These are phyloP conservation scores for Pyrrhia umbra DNA, from an alignment of 2,888 invertebrate genomes.

Conservation along the genomic window DNA sequence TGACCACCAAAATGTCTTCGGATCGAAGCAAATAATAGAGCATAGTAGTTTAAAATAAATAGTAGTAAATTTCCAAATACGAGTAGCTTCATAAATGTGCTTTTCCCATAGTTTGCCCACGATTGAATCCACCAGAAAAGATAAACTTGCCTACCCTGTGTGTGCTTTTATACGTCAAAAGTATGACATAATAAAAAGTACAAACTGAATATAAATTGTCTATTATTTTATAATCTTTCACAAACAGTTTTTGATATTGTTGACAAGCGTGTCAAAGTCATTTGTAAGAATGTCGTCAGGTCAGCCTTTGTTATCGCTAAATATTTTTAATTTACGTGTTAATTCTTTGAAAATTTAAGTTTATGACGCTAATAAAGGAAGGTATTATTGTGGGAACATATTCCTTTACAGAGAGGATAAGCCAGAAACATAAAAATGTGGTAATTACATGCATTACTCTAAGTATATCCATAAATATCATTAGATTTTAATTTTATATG, in stretches of 20 bases:
- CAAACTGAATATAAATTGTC: slow-evolving; percentile 12
- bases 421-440: slow-evolving; percentile 32
- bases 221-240: slow-evolving; percentile 36
- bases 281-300: slow-evolving; percentile 4
- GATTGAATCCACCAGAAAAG: background rate
- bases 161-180: slow-evolving; percentile 55
- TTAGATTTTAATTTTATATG: too few relatives aligned
- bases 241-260: slow-evolving; percentile 11
- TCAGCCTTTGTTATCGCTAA: background rate
- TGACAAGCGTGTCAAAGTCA: slow-evolving; percentile 23
- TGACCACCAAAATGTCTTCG: background rate
- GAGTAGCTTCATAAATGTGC: background rate
- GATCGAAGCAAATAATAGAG: background rate
- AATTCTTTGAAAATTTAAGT: background rate
- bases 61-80: background rate
- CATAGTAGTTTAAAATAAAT: background rate
- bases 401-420: slow-evolving; percentile 4
- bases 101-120: background rate
- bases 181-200: slow-evolving; percentile 47
- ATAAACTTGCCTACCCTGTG: background rate
- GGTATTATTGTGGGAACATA: background rate
- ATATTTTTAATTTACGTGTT: slow-evolving; percentile 10
- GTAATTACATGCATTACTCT: slow-evolving; percentile 22
- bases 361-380: background rate
- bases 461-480: too few relatives aligned